Base-by-base conservation (phyloP, 2,797 vertebrate genomes). In the Neosilurus hyrtlii region DNA sequence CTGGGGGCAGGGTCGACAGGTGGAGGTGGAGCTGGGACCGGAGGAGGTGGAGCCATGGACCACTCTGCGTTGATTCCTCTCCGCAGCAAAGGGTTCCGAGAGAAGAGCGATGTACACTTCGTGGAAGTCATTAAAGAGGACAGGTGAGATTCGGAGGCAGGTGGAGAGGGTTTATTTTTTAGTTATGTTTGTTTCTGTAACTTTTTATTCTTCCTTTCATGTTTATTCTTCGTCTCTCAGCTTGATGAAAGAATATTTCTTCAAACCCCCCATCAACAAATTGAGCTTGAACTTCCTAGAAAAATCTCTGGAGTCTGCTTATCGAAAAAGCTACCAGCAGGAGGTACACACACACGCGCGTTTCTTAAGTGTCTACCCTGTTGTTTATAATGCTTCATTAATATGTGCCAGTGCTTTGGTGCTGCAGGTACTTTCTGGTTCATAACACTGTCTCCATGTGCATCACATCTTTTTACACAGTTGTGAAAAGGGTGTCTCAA, bases 231-330 rank as follows among this genome's bases (percentile, higher is more conserved):
- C 83, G 15, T 87, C 1, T 89, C 22, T 20, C 80, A 99, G 97
- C 91, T 92, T 98, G 91, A 99, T 99, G 98, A 98, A 99, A 89
- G 96, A 99, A 89, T 97, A 99, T 91, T 99, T 99, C 93, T 99
- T 98, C 91, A 99, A 99, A 87, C 97, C 97, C 0, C 98, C 98
- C n/a, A 99, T 99, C 89, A 98, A 97, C 93, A 97, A 97, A 89
- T 91, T 99, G 92, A 99, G 97, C 91, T 94, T 99, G 86, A 98
- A 97, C 91, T 99, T 99, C 92, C 91, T 98, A 89, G 95, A 97
- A 85, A 94, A 90, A 74, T 93, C 96, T 78, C 89, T 99, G 89
- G 98, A 99, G 90, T 95, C 92, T 81, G 85, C 94, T 52, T 99
- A 99, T 88, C 94, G 96, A 86, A 95, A 86, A 51, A 99, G 97